A percentile compares a stretch with the other conserved stretches of the same genome.
Conservation (phyloP, 2,888 invertebrate genomes). For the Heliothis peltigera region DNA sequence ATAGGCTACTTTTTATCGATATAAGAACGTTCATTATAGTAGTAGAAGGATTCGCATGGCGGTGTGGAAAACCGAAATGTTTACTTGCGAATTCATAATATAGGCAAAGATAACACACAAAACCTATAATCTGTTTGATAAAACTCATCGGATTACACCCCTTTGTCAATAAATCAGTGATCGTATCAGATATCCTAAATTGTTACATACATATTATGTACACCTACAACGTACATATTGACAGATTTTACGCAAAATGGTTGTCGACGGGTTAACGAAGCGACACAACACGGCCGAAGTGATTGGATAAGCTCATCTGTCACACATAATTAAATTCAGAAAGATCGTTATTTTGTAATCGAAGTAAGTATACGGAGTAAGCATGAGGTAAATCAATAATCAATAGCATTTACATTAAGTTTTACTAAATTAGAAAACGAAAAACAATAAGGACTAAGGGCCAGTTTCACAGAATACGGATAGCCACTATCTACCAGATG, state of each 20-base stretch:
- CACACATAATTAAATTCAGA: neutral
- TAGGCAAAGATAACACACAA: neutral
- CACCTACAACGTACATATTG: neutral
- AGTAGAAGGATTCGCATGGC: too few relatives aligned
- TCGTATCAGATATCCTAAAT: conserved; percentile 7
- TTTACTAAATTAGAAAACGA: too few relatives aligned
- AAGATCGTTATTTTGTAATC: neutral
- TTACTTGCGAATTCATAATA: neutral
- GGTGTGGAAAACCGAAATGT: neutral
- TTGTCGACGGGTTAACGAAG: conserved; percentile 6
- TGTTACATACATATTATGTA: neutral
- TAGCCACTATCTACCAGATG: too few relatives aligned
- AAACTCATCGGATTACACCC: conserved; percentile 7
- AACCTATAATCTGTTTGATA: neutral
- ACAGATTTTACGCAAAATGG: conserved; percentile 18
- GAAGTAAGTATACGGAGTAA: neutral
- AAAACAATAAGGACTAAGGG: too few relatives aligned
- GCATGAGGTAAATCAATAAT: too few relatives aligned
- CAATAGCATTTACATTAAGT: too few relatives aligned
- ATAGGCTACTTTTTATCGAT: too few relatives aligned
- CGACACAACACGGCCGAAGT: neutral
- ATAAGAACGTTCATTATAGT: too few relatives aligned
- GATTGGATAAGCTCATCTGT: conserved; percentile 3
- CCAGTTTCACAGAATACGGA: too few relatives aligned
- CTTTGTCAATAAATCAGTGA: conserved; percentile 16